A percentile compares a stretch with the other conserved stretches of the same genome.
Evolutionary conservation across 2,113 vertebrate genomes (phyloP).

Genomic region (Ginglymostoma cirratum): DNA sequence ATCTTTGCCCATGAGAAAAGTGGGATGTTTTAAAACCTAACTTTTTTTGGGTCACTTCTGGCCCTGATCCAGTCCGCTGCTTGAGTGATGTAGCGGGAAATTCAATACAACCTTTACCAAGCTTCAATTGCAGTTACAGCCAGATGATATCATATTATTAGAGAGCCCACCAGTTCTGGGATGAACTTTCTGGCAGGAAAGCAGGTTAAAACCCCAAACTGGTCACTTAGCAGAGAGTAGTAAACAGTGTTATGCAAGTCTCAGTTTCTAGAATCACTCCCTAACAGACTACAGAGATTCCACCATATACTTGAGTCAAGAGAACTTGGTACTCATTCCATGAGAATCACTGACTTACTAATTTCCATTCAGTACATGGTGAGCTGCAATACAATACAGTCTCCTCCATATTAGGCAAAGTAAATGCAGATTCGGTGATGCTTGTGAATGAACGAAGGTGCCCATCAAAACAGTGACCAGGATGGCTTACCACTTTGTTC

Average conservation of each 20-base stretch:
- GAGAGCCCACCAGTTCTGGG: background rate
- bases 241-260: background rate
- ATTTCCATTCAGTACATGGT: background rate
- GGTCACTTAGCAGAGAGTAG: background rate
- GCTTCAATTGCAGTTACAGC: background rate
- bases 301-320: background rate
- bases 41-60: too few species aligned
- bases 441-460: background rate
- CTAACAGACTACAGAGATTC: background rate
- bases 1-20: too few species aligned
- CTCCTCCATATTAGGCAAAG: background rate
- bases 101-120: too few species aligned
- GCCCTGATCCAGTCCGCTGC: too few species aligned
- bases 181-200: background rate
- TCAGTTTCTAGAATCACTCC: background rate
- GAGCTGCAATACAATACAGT: background rate
- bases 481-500: background rate
- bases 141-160: background rate
- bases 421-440: background rate
- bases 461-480: background rate
- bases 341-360: background rate
- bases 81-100: too few species aligned
- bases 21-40: too few species aligned
- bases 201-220: background rate
- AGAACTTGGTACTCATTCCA: background rate